Conservation (phyloP, 2,888 invertebrate species). For the Drosophila austrosaltans region DNA sequence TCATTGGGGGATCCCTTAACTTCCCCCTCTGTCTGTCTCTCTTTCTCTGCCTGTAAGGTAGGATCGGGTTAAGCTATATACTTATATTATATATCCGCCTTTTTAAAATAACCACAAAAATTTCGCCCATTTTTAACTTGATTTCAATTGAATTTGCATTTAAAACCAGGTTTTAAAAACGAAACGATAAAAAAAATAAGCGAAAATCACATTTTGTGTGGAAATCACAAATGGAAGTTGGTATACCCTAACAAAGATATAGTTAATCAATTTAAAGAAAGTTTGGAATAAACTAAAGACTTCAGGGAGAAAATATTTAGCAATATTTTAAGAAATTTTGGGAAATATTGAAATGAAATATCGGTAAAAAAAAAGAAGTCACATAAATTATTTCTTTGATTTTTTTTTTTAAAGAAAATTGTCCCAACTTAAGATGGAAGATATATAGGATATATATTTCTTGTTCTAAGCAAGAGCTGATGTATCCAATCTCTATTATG, state of each 20-base stretch:
- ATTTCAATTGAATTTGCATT: slow-evolving; percentile 73
- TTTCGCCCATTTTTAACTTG: slow-evolving; percentile 26
- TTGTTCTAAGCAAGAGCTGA: too few relatives aligned
- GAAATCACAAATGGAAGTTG: too few relatives aligned
- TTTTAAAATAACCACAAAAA: slow-evolving; percentile 25
- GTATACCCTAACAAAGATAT: neutral
- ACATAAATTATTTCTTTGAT: too few relatives aligned
- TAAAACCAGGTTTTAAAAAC: slow-evolving; percentile 44
- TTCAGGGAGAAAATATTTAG: too few relatives aligned
- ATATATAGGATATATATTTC: too few relatives aligned
- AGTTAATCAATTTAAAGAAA: neutral
- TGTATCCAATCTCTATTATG: too few relatives aligned
- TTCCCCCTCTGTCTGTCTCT: neutral
- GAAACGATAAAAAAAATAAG: slow-evolving; percentile 17
- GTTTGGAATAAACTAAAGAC: neutral
- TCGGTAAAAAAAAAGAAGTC: too few relatives aligned
- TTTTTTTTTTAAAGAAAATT: too few relatives aligned
- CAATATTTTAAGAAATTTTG: too few relatives aligned
- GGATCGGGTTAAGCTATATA: too few relatives aligned
- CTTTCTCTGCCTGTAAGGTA: neutral
- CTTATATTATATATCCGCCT: slow-evolving; percentile 27
- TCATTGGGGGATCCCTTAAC: neutral
- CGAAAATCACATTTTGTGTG: slow-evolving; percentile 18
- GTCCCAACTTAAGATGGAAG: too few relatives aligned
- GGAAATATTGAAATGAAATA: too few relatives aligned